Evolutionary conservation across 2,113 vertebrate genomes (phyloP).

Genomic region (Stigmatopora nigra): DNA sequence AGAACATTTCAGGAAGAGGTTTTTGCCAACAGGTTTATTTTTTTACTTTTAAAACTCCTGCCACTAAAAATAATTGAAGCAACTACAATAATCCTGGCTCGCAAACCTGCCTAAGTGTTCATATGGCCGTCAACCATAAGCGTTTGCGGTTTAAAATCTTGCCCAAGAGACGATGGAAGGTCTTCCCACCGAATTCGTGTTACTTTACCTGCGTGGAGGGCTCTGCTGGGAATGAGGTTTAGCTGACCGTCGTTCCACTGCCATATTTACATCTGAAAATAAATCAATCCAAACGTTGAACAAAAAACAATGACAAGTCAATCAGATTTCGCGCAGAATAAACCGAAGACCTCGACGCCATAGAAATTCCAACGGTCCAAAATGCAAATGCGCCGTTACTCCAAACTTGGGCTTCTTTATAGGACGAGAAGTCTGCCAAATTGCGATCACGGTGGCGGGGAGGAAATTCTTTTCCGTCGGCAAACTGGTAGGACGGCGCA

Average conservation of each 20-base stretch:
- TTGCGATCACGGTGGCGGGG: conserved; percentile 4
- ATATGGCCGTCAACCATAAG: not conserved
- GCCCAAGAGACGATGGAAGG: conserved; percentile 39
- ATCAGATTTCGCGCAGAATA: conserved; percentile 48
- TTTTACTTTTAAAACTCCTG: not conserved
- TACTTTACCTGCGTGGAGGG: conserved; percentile 98
- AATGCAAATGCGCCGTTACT: conserved; percentile 46
- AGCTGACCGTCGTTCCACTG: conserved; percentile 97
- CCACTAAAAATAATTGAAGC: not conserved
- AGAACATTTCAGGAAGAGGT: not conserved
- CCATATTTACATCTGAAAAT: conserved; percentile 99
- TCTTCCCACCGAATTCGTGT: conserved; percentile 72
- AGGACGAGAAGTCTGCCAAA: conserved; percentile 25
- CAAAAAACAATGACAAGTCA: conserved; percentile 64
- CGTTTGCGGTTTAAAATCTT: not conserved
- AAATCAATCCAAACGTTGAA: conserved; percentile 99
- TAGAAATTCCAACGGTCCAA: conserved; percentile 40
- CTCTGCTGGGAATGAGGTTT: conserved; percentile 95
- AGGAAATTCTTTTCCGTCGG: conserved; percentile 7
- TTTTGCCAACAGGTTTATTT: not conserved
- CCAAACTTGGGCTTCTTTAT: conserved; percentile 47
- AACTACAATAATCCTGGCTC: not conserved
- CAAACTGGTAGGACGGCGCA: not conserved
- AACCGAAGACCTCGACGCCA: conserved; percentile 21
- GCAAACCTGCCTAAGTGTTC: not conserved